Percentiles rank a stretch among this genome's conserved stretches.
Conservation (phyloP, 2,113 vertebrate species). For the Sialia sialis region DNA sequence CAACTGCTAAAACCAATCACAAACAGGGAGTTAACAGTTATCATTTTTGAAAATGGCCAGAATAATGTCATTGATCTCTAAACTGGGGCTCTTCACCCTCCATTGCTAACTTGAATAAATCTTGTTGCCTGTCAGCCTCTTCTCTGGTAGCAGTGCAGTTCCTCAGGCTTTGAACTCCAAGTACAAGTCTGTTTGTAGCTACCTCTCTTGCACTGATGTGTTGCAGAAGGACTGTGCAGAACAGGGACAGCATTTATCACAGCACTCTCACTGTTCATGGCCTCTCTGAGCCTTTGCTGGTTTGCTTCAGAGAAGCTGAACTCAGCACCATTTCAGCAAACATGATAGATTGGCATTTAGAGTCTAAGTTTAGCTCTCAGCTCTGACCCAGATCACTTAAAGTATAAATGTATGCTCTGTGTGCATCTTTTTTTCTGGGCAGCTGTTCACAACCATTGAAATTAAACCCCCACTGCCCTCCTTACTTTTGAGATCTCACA, state of each 20-base stretch:
- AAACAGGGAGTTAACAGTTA: background rate
- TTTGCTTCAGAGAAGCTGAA: background rate
- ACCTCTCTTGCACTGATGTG: background rate
- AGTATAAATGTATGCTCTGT: slow-evolving; percentile 38
- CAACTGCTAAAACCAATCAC: background rate
- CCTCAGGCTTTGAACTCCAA: background rate
- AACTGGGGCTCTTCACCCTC: background rate
- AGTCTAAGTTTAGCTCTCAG: slow-evolving; percentile 40
- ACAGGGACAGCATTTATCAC: background rate
- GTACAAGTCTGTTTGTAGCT: background rate
- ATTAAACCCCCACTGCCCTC: background rate
- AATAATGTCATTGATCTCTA: background rate
- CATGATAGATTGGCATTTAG: slow-evolving; percentile 27
- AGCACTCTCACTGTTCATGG: background rate
- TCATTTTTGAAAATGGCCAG: background rate
- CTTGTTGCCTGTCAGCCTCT: background rate
- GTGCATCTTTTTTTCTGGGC: background rate
- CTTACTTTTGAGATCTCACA: background rate
- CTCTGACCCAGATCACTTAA: slow-evolving; percentile 38
- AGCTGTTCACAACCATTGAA: slow-evolving; percentile 12
- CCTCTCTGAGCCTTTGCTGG: background rate
- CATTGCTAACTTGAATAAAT: background rate
- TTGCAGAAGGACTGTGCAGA: background rate
- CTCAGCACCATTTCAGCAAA: background rate
- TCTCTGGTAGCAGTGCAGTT: background rate